Evolutionary conservation across 2,113 vertebrate species (phyloP), one percentile per base, ranked within the genome.

Genomic region (Periophthalmus modestus): DNA sequence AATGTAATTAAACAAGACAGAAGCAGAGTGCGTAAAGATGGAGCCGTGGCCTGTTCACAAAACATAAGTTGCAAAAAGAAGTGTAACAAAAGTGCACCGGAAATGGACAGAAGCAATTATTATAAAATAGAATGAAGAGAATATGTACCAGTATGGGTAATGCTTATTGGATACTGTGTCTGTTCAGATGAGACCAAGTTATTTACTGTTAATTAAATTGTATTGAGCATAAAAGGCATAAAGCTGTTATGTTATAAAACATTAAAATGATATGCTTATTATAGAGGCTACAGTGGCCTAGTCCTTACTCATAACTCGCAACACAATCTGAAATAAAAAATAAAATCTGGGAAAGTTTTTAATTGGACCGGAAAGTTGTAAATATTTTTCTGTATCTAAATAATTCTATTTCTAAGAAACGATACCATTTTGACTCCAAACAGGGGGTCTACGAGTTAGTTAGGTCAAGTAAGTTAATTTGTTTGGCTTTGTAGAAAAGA

Each of bases 121-220:
- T 33, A 6, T 36, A 9, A 61, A 63, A 19, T 63, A 34, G 12
- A 63, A 63, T 63, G 59, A 7, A 62, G 58, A 61, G 3, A 9
- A 65, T 43, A 39, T 39, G 18, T 19, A 39, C 39, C 7, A 10
- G 5, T 34, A 36, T 34, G 14, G 0, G 18, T n/a, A 59, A 28
- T 59, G 24, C 21, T 59, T 4, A 39, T 7, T n/a, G 18, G 33
- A 10, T 13, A 7, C 34, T n/a, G 34, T 63, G 61, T 63, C 36
- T 39, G 36, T 63, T 36, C 61, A 39, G 61, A 63, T 19, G 61
- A 39, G 62, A 19, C 33, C 62, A 19, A 19, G 33, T 65, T 65
- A 65, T 65, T 65, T 65, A 65, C 62, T 65, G 62, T 65, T 65
- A 36, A 65, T 65, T 39, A 65, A 65, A 39, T 18, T 12, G 34